Evolutionary conservation across 2,888 invertebrate genomes (phyloP).

Genomic region (Melitaea athalia): DNA sequence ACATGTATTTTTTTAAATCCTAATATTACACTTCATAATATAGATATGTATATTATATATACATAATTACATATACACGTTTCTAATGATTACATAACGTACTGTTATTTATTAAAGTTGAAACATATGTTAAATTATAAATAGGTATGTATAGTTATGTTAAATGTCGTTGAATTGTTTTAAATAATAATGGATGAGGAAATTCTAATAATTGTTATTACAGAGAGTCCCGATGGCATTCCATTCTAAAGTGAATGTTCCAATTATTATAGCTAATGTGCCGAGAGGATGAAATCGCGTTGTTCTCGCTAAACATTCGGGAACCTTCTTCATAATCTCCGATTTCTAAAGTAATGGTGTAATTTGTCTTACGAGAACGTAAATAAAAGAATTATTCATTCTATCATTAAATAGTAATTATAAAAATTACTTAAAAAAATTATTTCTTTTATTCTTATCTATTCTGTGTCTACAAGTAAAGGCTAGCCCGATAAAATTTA

Average conservation of each 20-base stretch:
- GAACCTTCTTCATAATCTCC: conserved; percentile 35
- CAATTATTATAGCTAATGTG: conserved; percentile 79
- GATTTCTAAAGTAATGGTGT: conserved; percentile 25
- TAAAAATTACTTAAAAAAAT: neutral
- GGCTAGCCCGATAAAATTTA: conserved; percentile 17
- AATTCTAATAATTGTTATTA: conserved; percentile 21
- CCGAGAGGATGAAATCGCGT: conserved; percentile 56
- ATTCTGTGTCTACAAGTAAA: conserved; percentile 15
- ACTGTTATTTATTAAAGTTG: neutral
- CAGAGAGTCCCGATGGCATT: conserved; percentile 52
- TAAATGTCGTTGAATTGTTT: neutral
- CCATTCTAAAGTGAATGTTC: conserved; percentile 75
- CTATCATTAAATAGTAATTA: too few species aligned
- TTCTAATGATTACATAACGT: too few species aligned
- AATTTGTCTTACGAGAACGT: conserved; percentile 3
- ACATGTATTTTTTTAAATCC: too few species aligned
- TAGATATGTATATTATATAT: too few species aligned
- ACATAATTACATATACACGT: too few species aligned
- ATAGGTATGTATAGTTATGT: too few species aligned
- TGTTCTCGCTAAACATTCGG: conserved; percentile 41
- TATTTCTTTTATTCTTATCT: conserved; percentile 1
- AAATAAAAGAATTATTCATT: neutral
- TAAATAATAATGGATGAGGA: conserved; percentile 22
- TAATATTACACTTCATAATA: too few species aligned
- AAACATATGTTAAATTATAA: too few species aligned